Evolutionary conservation across 2,888 invertebrate genomes (phyloP), one percentile per base, ranked within the genome.

Genomic region (Drosophila subquinaria): DNA sequence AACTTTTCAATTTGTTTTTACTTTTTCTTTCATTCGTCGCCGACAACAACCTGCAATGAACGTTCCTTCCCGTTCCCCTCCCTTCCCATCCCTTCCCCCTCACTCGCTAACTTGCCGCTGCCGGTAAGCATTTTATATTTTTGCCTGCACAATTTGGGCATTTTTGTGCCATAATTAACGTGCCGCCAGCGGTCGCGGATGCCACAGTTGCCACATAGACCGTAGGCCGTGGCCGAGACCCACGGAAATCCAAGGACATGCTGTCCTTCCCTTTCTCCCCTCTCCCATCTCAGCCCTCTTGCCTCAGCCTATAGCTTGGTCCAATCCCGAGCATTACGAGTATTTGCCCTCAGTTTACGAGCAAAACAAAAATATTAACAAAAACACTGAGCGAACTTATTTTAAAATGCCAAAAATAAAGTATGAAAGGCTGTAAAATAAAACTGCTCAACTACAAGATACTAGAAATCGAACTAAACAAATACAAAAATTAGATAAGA

Each of bases 1-100:
- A 84, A 84, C 84, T 84, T 84, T 83, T 87, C 83, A 84, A 84
- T 87, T 87, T 87, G 81, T 78, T 83, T 83, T 77, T 70, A 73
- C 74, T 70, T 78, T 78, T 71, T 64, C 55, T 68, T 73, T 30
- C 65, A 43, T 36, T 59, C 51, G 35, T 38, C 56, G 66, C 53
- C 66, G 69, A 23, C 67, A 69, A 77, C 67, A 77, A 77, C 64
- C 67, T 77, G 76, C 73, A 75, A 62, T 73, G 72, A 76, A 62
- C 50, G 65, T 66, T 20, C 40, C 62, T 5, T 5, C 38, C 40
- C 38, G 9, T 36, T 13, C 42, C 17, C 43, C 50, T 20, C 11
- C 27, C 17, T n/a, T 43, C 27, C 38, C 30, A 13, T 15, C 35
- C 33, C 50, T 6, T 20, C 6, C 27, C 42, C 27, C 8, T 13